A percentile compares a stretch with the other conserved stretches of the same genome.
Evolutionary conservation across 2,888 invertebrate genomes (phyloP).

Genomic region (Lamproptera curius): DNA sequence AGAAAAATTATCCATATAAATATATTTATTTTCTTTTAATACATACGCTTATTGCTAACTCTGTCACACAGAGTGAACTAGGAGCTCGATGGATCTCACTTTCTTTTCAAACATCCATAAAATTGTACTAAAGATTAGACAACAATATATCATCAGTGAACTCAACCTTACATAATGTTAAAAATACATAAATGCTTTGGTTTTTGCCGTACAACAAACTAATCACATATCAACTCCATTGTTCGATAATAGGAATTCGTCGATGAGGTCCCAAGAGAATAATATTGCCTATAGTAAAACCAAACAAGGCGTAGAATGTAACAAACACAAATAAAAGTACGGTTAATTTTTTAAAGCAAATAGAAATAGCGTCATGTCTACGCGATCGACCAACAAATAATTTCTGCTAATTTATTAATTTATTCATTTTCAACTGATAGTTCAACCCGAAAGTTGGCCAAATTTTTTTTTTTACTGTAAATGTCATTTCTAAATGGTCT

Average conservation of each 20-base stretch:
- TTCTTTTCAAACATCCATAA: slow-evolving; percentile 42
- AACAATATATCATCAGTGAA: slow-evolving; percentile 6
- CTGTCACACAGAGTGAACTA: slow-evolving; percentile 69
- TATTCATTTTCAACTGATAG: no score
- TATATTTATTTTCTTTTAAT: slow-evolving; percentile 43
- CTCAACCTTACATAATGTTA: slow-evolving; percentile 4
- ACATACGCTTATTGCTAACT: slow-evolving; percentile 69
- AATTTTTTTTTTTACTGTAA: no score
- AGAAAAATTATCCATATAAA: slow-evolving; percentile 38
- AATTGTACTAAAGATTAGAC: slow-evolving; percentile 53
- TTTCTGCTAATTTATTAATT: no score
- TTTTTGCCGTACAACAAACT: slow-evolving; percentile 1
- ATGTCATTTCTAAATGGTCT: no score
- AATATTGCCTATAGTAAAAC: no score
- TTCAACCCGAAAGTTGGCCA: no score
- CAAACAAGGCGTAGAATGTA: no score
- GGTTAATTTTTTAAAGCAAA: no score
- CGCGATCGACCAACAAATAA: no score
- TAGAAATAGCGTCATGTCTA: no score
- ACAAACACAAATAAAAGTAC: no score
- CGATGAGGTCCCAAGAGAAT: not conserved
- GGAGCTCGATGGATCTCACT: slow-evolving; percentile 69
- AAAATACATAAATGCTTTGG: slow-evolving; percentile 18
- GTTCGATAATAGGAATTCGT: slow-evolving; percentile 6
- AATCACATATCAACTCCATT: not conserved